phyloP scores from a whole-genome alignment of 2,113 vertebrate genomes.

The Pterocles burchelli region DNA sequence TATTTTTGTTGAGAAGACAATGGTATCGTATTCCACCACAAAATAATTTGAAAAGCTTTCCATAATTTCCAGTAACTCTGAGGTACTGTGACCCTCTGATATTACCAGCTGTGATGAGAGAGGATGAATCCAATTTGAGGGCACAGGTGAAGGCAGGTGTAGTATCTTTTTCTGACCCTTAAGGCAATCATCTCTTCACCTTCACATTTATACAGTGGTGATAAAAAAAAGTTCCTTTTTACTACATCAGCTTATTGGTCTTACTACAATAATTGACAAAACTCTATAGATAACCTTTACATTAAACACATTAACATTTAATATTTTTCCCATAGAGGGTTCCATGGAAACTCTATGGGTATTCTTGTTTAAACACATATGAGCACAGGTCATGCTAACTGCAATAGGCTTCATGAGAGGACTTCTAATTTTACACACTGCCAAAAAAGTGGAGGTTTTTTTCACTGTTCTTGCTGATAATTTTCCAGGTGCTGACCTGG shows the following conservation, averaged over 20 bases:
- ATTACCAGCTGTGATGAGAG: neutral
- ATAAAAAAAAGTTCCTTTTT: neutral
- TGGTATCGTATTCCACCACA: neutral
- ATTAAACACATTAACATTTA: neutral
- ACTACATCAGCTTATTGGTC: neutral
- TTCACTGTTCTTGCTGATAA: constrained; percentile 4
- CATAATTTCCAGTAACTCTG: neutral
- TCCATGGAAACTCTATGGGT: neutral
- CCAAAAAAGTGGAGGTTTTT: neutral
- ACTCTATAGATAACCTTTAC: neutral
- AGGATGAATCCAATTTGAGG: neutral
- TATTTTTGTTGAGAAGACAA: neutral
- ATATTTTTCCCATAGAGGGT: neutral
- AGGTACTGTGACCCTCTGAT: neutral
- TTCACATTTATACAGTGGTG: neutral
- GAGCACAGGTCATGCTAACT: neutral
- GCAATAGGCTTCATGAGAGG: neutral
- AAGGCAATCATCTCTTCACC: neutral
- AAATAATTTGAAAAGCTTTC: neutral
- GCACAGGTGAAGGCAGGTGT: neutral
- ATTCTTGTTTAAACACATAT: neutral
- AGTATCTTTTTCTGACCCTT: neutral
- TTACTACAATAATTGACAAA: neutral
- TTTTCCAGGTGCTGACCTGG: constrained; percentile 42
- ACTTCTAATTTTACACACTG: neutral